Evolutionary conservation across 64 coral and sea anemone genomes (phyloP).

Genomic region (Cladopsammia gracilis): DNA sequence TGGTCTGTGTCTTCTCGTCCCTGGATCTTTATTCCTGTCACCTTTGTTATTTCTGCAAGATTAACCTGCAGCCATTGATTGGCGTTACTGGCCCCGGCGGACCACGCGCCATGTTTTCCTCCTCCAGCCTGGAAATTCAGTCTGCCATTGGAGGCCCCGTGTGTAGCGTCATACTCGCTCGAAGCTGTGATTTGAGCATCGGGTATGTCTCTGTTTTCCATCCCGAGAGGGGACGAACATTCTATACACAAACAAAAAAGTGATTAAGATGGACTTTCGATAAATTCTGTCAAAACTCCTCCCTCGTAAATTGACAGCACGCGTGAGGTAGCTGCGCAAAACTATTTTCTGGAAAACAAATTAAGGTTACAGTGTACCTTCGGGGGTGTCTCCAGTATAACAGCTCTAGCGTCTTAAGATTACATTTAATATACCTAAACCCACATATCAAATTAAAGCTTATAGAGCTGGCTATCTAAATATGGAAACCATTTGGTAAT

Average conservation of each 20-base stretch:
- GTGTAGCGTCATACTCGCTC: not conserved
- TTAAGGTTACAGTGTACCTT: no score
- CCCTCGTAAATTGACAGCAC: no score
- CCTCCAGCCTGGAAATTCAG: not conserved
- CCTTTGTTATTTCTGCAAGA: not conserved
- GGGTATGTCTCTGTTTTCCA: not conserved
- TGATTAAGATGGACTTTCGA: no score
- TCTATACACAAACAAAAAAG: not conserved
- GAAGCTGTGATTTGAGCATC: slow-evolving; percentile 5
- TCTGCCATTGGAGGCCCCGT: slow-evolving; percentile 36
- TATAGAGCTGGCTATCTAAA: no score
- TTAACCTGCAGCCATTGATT: not conserved
- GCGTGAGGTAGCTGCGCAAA: no score
- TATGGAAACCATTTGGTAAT: no score
- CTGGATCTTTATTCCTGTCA: not conserved
- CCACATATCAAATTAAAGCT: no score
- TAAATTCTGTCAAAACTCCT: no score
- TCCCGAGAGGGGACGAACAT: not conserved
- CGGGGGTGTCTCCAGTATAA: no score
- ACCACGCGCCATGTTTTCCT: slow-evolving; percentile 12
- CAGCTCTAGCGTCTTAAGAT: no score
- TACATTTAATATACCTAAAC: no score
- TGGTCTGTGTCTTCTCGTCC: not conserved
- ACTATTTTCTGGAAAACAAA: no score
- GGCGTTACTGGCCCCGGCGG: not conserved